Conservation (phyloP, 2,888 invertebrate species). For the Alloscopus bannaensis region DNA sequence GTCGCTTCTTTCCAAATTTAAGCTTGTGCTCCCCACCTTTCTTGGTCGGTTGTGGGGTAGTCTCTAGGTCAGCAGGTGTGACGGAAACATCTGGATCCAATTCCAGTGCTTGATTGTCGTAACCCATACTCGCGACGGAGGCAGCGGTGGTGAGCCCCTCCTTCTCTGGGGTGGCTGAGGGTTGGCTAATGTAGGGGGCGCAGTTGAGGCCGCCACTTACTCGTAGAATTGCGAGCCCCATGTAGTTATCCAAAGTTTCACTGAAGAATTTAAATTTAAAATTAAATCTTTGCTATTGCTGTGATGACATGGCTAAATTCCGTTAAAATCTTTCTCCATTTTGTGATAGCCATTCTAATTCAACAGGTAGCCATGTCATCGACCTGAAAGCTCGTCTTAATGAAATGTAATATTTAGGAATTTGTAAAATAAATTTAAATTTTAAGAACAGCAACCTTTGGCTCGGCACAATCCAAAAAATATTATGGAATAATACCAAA, state of each 20-base stretch:
- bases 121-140: constrained; percentile 42
- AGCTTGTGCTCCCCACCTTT: constrained; percentile 25
- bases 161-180: not conserved
- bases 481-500: no score
- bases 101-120: constrained; percentile 50
- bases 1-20: constrained; percentile 59
- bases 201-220: constrained; percentile 78
- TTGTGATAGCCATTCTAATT: no score
- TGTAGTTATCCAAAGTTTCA: constrained; percentile 79
- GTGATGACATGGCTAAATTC: no score
- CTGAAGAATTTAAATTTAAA: constrained; percentile 76
- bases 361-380: no score
- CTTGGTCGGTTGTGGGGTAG: constrained; percentile 31
- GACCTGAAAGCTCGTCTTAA: no score
- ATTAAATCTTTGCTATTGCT: no score
- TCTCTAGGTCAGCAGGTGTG: constrained; percentile 16
- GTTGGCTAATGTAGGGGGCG: constrained; percentile 70
- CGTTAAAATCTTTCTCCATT: no score
- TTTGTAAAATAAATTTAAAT: no score
- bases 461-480: no score
- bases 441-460: no score
- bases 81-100: constrained; percentile 41
- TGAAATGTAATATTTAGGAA: no score
- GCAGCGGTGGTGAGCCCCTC: not conserved
- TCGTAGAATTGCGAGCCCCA: constrained; percentile 78